Evolutionary conservation across 2,888 invertebrate genomes (phyloP), one percentile per base, ranked within the genome.

Genomic region (Harpalus rufipes): DNA sequence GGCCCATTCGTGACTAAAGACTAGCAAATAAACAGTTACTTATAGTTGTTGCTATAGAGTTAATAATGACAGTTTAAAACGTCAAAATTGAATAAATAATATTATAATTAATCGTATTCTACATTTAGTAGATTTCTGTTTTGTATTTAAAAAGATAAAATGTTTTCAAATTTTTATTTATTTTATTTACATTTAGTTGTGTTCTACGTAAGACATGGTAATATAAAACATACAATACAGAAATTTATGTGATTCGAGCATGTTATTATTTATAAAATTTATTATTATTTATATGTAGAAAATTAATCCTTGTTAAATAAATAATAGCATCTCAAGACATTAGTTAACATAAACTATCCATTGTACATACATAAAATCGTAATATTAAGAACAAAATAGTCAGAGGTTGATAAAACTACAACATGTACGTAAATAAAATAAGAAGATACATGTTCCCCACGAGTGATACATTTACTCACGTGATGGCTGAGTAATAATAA

Each of bases 191-290:
- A 84, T 84, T 84, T 72, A 84, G 44, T 84, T 84, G 84, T 84
- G 84, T 84, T 84, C 84, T 84, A 84, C 84, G 21, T 84, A 84
- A 84, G 84, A 84, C 84, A 84, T 84, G 84, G 25, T 84, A 84
- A 84, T 84, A 84, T 65, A 84, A 84, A 84, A 84, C 84, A 84
- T 84, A 84, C 84, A 84, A 76, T 84, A 78, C 84, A 84, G 41
- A 78, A 84, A 84, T 84, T 61, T 44, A 65, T 65, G 78, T 61
- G 78, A 84, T 78, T 84, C 61, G 84, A 84, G 84, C 84, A 84
- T 84, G 51, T 76, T 84, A 78, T 78, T 56, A 44, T 83, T 83
- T 76, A 72, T 59, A 82, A 72, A 82, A 81, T 58, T 78, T 81
- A n/a, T 14, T 16, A 21, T 80, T 65, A 25, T 56, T 7, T 56